Conservation (phyloP, 2,888 invertebrate genomes). For the Synergus umbraculus region DNA sequence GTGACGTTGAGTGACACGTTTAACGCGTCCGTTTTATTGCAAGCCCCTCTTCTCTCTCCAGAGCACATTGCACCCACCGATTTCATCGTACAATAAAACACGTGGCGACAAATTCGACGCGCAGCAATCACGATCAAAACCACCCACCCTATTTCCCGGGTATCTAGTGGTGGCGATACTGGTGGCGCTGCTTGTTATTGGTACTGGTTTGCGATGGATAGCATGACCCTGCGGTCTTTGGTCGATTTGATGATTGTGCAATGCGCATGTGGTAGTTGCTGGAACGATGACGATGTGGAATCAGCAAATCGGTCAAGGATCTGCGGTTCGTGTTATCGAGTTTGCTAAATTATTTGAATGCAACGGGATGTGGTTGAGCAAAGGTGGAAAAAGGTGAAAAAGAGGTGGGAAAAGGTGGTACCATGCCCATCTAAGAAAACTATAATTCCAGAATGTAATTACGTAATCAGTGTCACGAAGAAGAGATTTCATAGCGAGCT, state of each 20-base stretch:
- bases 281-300: slow-evolving; percentile 21
- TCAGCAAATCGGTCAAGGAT: slow-evolving; percentile 39
- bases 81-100: slow-evolving; percentile 73
- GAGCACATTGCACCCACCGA: slow-evolving; percentile 62
- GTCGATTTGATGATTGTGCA: slow-evolving; percentile 45
- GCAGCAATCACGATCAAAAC: slow-evolving; percentile 72
- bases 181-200: slow-evolving; percentile 51
- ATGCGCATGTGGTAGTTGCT: background rate
- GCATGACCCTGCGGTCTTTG: slow-evolving; percentile 58
- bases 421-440: background rate
- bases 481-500: background rate
- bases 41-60: slow-evolving; percentile 51
- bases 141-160: slow-evolving; percentile 56
- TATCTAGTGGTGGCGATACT: slow-evolving; percentile 56
- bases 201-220: slow-evolving; percentile 44
- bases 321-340: slow-evolving; percentile 37
- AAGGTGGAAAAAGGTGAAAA: background rate
- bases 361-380: background rate
- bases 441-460: background rate
- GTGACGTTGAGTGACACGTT: slow-evolving; percentile 73
- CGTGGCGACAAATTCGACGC: slow-evolving; percentile 75
- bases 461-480: background rate
- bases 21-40: slow-evolving; percentile 72
- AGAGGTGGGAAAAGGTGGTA: background rate
- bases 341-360: background rate